Percentiles rank a stretch among this genome's conserved stretches.
Conservation (phyloP, 2,797 vertebrate genomes). For the Megaceryle alcyon region DNA sequence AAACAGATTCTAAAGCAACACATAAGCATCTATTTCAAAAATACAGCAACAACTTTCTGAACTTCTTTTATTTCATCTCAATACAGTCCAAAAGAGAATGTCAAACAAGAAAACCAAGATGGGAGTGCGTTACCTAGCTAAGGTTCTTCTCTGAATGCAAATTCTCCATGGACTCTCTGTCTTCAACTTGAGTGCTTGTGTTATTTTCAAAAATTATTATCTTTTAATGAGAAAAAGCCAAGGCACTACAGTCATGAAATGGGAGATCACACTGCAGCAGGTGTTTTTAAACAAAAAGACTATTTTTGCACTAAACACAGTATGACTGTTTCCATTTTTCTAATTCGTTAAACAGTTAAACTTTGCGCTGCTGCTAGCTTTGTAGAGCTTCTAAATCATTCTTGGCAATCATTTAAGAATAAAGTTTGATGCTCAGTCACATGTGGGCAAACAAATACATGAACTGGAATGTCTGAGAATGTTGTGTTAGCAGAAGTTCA, state of each 20-base stretch:
- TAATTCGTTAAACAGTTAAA: not conserved
- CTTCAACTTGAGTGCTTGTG: not conserved
- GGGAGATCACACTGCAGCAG: not conserved
- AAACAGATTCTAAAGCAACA: not conserved
- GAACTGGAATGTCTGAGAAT: not conserved
- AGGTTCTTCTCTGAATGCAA: not conserved
- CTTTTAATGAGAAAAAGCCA: not conserved
- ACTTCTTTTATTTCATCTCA: not conserved
- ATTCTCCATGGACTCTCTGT: not conserved
- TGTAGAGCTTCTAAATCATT: not conserved
- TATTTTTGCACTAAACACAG: not conserved
- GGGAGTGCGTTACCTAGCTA: not conserved
- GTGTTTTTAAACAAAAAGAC: constrained; percentile 14
- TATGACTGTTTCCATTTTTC: not conserved
- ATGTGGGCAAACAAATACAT: not conserved
- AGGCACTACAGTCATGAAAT: not conserved
- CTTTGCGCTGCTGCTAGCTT: not conserved
- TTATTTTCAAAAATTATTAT: not conserved
- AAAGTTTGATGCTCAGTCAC: not conserved
- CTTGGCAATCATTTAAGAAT: not conserved
- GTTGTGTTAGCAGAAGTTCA: not conserved
- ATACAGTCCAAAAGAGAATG: not conserved
- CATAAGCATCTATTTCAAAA: not conserved
- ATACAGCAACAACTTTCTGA: not conserved
- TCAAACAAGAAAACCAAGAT: not conserved